Evolutionary conservation across 1,140 invertebrate species (phyloP).

Genomic region (Oncopodura yosiiana): DNA sequence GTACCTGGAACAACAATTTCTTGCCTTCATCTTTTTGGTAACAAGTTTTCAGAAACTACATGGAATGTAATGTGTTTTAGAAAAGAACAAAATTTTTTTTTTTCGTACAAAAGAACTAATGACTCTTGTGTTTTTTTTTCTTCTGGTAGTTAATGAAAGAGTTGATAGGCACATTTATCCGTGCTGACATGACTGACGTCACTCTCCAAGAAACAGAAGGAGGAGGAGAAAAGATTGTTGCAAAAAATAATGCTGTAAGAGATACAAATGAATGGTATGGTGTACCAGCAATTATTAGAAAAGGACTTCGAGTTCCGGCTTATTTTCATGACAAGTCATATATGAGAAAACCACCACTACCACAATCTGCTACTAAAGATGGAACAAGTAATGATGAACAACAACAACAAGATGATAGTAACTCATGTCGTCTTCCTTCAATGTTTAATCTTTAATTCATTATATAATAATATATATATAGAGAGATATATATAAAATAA

Average conservation of each 20-base stretch:
- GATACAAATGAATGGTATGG: constrained; percentile 26
- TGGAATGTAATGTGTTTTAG: constrained; percentile 7
- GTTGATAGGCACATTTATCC: background rate
- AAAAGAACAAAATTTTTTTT: background rate
- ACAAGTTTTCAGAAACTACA: constrained; percentile 9
- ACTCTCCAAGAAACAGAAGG: constrained; percentile 8
- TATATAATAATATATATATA: too few species aligned
- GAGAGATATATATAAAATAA: too few species aligned
- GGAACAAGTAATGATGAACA: too few species aligned
- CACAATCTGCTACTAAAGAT: too few species aligned
- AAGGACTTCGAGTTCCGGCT: background rate
- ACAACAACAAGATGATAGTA: too few species aligned
- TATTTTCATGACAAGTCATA: constrained; percentile 2
- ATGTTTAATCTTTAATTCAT: too few species aligned
- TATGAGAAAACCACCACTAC: background rate
- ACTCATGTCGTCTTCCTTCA: too few species aligned
- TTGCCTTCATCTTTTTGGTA: constrained; percentile 19
- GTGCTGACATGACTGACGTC: constrained; percentile 6
- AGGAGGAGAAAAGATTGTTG: constrained; percentile 1
- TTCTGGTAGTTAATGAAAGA: constrained; percentile 10
- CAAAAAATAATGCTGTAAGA: constrained; percentile 7
- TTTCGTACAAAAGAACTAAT: background rate
- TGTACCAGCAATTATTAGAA: constrained; percentile 2
- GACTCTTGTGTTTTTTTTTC: background rate
- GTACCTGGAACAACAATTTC: constrained; percentile 2